phyloP scores from a whole-genome alignment of 2,113 vertebrate species.

The Anguilla japonica region DNA sequence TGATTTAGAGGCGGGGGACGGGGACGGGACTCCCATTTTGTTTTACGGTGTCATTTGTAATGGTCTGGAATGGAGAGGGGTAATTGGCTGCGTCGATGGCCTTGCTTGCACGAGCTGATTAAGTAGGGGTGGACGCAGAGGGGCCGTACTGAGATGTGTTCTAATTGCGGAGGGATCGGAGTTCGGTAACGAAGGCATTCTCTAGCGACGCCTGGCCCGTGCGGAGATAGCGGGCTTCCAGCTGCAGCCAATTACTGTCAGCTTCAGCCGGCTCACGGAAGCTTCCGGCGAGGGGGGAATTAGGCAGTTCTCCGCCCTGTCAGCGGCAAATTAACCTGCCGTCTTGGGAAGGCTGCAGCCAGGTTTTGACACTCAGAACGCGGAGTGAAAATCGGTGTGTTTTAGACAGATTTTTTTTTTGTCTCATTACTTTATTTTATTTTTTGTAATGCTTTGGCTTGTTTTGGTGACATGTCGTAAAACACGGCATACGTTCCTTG shows the following conservation, averaged over 20 bases:
- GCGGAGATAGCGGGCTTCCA: neutral
- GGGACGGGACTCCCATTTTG: neutral
- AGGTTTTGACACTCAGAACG: neutral
- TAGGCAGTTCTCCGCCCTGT: neutral
- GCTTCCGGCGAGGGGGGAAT: neutral
- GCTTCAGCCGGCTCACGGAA: neutral
- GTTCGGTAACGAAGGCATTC: neutral
- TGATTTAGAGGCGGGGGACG: neutral
- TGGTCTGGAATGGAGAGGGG: neutral
- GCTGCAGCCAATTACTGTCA: constrained; percentile 22
- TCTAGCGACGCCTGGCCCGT: neutral
- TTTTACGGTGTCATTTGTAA: neutral
- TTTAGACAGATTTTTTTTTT: neutral
- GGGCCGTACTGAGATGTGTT: neutral
- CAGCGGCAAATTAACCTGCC: neutral
- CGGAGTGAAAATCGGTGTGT: neutral
- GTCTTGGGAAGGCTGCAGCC: neutral
- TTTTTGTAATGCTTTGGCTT: neutral
- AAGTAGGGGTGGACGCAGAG: neutral
- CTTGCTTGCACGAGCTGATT: neutral
- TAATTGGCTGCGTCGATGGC: neutral
- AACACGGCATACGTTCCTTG: neutral
- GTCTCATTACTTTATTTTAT: neutral
- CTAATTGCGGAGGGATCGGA: constrained; percentile 5
- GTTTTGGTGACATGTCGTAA: neutral